These are phyloP conservation scores for Heliconius congener DNA, from an alignment of 1,140 invertebrate species.

Conservation along the genomic window DNA sequence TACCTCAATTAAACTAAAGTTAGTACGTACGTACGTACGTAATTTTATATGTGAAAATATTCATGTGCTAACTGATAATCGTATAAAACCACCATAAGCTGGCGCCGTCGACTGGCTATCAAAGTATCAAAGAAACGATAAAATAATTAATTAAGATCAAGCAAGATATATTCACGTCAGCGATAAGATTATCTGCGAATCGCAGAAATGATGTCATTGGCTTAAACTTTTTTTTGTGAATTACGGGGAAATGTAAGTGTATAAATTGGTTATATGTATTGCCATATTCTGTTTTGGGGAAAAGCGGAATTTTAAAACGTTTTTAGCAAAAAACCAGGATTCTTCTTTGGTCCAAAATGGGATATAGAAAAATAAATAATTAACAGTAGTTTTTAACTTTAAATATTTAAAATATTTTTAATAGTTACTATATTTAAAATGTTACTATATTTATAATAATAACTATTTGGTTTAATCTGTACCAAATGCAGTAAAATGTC, in stretches of 20 bases:
- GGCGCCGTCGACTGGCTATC: constrained; percentile 10
- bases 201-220: not conserved
- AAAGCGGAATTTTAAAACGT: no score
- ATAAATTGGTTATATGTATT: not conserved
- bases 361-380: no score
- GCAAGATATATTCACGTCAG: not conserved
- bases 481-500: no score
- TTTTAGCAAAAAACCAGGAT: no score
- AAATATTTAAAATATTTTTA: no score
- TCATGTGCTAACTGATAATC: not conserved
- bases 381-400: no score
- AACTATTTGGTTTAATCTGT: no score
- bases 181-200: not conserved
- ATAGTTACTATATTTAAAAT: no score
- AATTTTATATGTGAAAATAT: not conserved
- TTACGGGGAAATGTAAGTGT: not conserved
- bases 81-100: not conserved
- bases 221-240: not conserved
- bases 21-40: not conserved
- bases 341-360: no score
- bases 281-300: no score
- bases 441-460: no score
- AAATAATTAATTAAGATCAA: constrained; percentile 14
- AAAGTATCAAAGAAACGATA: not conserved
- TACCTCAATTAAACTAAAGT: not conserved